A percentile compares a stretch with the other conserved stretches of the same genome.
Conservation (phyloP, 2,113 vertebrate species). For the Potamarius usumacintae region DNA sequence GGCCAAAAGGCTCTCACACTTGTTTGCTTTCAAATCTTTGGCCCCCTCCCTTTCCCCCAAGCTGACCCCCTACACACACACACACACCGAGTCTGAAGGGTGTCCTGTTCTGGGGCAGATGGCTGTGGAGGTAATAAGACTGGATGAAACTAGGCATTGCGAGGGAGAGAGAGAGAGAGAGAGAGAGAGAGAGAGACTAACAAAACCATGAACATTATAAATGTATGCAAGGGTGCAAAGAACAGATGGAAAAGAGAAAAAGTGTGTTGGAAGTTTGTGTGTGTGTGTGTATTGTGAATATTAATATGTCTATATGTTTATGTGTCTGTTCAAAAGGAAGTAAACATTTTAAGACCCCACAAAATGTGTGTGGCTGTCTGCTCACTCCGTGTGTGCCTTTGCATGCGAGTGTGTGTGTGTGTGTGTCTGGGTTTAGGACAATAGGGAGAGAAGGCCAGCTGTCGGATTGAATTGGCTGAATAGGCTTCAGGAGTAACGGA, state of each 20-base stretch:
- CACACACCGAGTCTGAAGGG: slow-evolving; percentile 21
- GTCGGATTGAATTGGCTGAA: slow-evolving; percentile 54
- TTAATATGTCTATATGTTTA: background rate
- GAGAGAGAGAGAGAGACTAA: slow-evolving; percentile 2
- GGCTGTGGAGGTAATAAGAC: slow-evolving; percentile 24
- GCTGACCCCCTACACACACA: slow-evolving; percentile 29
- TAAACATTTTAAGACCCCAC: slow-evolving; percentile 6
- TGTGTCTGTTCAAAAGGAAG: background rate
- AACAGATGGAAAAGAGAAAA: background rate
- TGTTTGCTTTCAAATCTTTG: slow-evolving; percentile 71
- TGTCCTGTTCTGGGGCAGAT: slow-evolving; percentile 35
- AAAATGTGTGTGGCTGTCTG: background rate
- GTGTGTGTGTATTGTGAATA: background rate
- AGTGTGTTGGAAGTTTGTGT: background rate
- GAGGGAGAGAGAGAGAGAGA: slow-evolving; percentile 12
- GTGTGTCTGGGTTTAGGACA: slow-evolving; percentile 34
- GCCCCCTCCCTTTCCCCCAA: slow-evolving; percentile 45
- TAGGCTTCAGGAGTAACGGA: slow-evolving; percentile 50
- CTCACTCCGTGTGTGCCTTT: background rate
- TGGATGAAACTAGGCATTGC: slow-evolving; percentile 7
- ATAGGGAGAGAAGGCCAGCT: slow-evolving; percentile 50
- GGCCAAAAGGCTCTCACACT: slow-evolving; percentile 54
- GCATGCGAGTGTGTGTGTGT: slow-evolving; percentile 33
- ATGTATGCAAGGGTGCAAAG: background rate
- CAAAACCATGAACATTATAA: background rate